A percentile compares a stretch with the other conserved stretches of the same genome.
Conservation (phyloP, 2,797 vertebrate species). For the Pyrocephalus nanus region DNA sequence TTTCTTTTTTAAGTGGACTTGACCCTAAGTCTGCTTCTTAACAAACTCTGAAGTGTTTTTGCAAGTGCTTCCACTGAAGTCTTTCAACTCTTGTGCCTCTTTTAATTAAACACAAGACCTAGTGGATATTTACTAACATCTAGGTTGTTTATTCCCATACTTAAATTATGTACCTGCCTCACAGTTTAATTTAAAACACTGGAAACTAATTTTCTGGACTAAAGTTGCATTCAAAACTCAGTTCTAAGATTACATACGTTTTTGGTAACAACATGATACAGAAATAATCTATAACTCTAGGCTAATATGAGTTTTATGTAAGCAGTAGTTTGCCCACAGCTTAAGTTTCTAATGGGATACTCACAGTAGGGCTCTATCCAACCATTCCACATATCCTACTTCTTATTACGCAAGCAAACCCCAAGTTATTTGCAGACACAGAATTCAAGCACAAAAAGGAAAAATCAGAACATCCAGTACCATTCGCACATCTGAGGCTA, state of each 20-base stretch:
- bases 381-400: not conserved
- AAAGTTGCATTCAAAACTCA: not conserved
- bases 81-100: not conserved
- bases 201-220: not conserved
- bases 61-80: not conserved
- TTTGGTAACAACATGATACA: not conserved
- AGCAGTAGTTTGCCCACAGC: not conserved
- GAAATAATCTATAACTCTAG: not conserved
- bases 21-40: not conserved
- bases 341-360: not conserved
- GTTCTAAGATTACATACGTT: not conserved
- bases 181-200: not conserved
- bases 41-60: not conserved
- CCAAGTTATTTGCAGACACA: not conserved
- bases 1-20: not conserved
- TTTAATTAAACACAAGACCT: not conserved
- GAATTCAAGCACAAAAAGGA: not conserved
- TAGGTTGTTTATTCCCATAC: not conserved
- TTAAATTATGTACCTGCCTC: not conserved
- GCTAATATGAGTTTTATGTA: not conserved
- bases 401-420: not conserved
- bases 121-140: not conserved
- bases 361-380: not conserved
- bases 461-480: not conserved
- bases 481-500: not conserved